These are phyloP conservation scores for Takifugu flavidus DNA, from an alignment of 2,113 vertebrate species.

Conservation along the genomic window DNA sequence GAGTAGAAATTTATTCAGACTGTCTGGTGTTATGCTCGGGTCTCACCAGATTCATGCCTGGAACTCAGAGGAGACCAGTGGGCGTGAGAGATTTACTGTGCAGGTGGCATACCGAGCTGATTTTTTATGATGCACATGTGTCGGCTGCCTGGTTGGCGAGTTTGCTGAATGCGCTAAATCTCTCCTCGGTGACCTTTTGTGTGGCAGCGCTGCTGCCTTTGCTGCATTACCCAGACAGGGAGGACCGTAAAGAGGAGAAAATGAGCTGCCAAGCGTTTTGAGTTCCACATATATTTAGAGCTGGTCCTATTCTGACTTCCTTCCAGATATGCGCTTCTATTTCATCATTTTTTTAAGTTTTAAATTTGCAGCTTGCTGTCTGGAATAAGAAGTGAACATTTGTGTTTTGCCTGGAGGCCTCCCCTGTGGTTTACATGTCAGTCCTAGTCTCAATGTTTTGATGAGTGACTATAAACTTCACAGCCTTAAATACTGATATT, in stretches of 20 bases:
- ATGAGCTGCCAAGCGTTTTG: background rate
- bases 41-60: constrained; percentile 30
- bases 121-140: constrained; percentile 16
- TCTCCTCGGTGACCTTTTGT: constrained; percentile 8
- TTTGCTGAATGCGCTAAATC: constrained; percentile 10
- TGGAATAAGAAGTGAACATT: too few relatives aligned
- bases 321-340: too few relatives aligned
- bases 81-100: constrained; percentile 29
- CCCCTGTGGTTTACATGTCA: too few relatives aligned
- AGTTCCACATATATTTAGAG: background rate
- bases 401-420: too few relatives aligned
- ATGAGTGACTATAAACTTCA: too few relatives aligned
- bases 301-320: too few relatives aligned
- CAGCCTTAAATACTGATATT: too few relatives aligned
- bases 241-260: background rate
- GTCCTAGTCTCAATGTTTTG: too few relatives aligned
- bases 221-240: background rate
- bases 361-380: too few relatives aligned
- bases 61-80: constrained; percentile 30
- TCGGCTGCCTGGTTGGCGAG: constrained; percentile 22
- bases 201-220: background rate
- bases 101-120: constrained; percentile 17
- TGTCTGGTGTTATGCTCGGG: constrained; percentile 25
- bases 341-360: too few relatives aligned
- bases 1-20: constrained; percentile 31